Evolutionary conservation across 2,888 invertebrate species (phyloP), one percentile per base, ranked within the genome.

Genomic region (Microdon myrmicae): DNA sequence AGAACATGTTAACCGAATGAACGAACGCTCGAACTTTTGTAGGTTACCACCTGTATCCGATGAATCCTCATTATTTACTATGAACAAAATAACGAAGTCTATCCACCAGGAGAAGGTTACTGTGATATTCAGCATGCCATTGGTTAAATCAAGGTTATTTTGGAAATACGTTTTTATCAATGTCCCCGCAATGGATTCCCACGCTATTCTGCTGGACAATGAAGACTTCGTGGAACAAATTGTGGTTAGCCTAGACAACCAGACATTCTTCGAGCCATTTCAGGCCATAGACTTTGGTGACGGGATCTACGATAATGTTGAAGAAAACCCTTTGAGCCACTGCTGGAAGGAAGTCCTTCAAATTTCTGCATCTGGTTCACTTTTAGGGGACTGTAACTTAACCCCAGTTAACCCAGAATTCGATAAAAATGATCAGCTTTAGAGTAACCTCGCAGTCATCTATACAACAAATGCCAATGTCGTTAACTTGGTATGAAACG

Each of bases 381-480:
- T 34, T 20, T 34, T 37, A 2, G 9, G 20, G 4, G 14, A 9
- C 9, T 23, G 37, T 23, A 17, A 4, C 2, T 1, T 4, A 37
- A 37, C 14, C 9, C 8, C 37, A 23, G n/a, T 23, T 14, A 14
- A 23, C 12, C 12, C 2, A 2, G 23, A 23, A 23, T 14, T 22
- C 12, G 14, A 37, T 23, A 37, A 35, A 7, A 3, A 22, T 4
- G 5, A 34, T 14, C 37, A 10, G 9, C 12, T 34, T n/a, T n/a
- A n/a, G n/a, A n/a, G n/a, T 34, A n/a, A 34, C 17, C 34, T 34
- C n/a, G 34, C 19, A 34, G 34, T 34, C 16, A 34, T 34, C 3
- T 9, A 17, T 34, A 16, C 4, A 34, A 17, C 16, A 16, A 17
- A 3, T 17, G 16, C 16, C 17, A 29, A 29, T 14, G 8, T 13